These are phyloP conservation scores for crab-eating macaque (Macaca fascicularis) DNA, from an alignment of 2,113 vertebrate genomes.

Conservation along the genomic window DNA sequence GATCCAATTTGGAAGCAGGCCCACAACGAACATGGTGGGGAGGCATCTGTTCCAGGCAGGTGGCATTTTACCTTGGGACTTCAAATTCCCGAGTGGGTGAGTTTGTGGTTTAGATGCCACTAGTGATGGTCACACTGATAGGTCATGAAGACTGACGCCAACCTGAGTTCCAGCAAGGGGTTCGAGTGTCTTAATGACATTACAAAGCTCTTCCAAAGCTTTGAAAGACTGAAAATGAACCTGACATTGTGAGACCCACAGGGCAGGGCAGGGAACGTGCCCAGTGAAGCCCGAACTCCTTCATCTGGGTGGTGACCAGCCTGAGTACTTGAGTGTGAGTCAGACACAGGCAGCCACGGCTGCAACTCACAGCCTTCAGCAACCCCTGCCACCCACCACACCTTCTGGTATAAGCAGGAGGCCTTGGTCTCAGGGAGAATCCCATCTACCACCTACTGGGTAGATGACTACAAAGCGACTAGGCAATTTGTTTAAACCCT, in stretches of 20 bases:
- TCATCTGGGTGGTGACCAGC: background rate
- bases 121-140: accelerated
- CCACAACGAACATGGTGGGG: background rate
- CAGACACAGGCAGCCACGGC: accelerated
- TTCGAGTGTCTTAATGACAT: background rate
- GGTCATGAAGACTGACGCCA: background rate
- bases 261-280: background rate
- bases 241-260: background rate
- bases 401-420: background rate
- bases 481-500: background rate
- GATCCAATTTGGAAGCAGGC: background rate
- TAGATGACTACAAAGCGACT: background rate
- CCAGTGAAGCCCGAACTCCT: background rate
- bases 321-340: background rate
- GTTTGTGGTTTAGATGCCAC: background rate
- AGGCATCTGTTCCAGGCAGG: background rate
- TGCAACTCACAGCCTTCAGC: background rate
- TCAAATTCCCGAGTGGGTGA: background rate
- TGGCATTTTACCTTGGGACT: background rate
- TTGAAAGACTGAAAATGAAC: background rate
- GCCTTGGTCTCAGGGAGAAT: background rate
- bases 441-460: background rate
- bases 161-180: background rate
- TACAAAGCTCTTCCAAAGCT: background rate
- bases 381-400: background rate